Conservation (phyloP, 2,113 vertebrate genomes). For the human region DNA sequence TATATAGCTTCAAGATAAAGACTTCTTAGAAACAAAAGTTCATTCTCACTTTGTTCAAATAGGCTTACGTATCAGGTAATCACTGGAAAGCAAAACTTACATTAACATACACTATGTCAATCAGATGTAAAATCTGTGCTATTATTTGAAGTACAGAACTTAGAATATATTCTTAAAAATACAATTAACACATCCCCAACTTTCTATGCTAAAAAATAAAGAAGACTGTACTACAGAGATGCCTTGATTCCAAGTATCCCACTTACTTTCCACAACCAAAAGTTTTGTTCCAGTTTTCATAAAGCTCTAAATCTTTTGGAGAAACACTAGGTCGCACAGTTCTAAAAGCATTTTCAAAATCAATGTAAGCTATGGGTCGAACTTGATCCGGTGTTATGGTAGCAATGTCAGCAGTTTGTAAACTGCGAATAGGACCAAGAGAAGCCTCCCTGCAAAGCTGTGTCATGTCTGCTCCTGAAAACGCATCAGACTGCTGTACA, state of each 20-base stretch:
- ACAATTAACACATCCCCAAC: not conserved
- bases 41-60: not conserved
- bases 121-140: not conserved
- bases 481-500: conserved; percentile 87
- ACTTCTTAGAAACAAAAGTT: not conserved
- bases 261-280: conserved; percentile 93
- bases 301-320: conserved; percentile 91
- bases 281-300: conserved; percentile 94
- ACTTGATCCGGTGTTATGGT: conserved; percentile 93
- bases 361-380: conserved; percentile 88
- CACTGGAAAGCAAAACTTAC: not conserved
- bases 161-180: not conserved
- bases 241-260: not conserved
- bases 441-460: conserved; percentile 97
- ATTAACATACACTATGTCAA: not conserved
- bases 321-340: conserved; percentile 94
- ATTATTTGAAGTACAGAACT: not conserved
- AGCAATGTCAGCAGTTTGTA: conserved; percentile 90
- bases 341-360: conserved; percentile 93
- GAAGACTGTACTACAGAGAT: not conserved
- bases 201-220: not conserved
- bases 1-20: not conserved
- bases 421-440: conserved; percentile 95
- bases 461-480: conserved; percentile 97
- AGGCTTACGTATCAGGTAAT: not conserved